Evolutionary conservation across 2,888 invertebrate genomes (phyloP), one percentile per base, ranked within the genome.

Genomic region (Escarpia spicata): DNA sequence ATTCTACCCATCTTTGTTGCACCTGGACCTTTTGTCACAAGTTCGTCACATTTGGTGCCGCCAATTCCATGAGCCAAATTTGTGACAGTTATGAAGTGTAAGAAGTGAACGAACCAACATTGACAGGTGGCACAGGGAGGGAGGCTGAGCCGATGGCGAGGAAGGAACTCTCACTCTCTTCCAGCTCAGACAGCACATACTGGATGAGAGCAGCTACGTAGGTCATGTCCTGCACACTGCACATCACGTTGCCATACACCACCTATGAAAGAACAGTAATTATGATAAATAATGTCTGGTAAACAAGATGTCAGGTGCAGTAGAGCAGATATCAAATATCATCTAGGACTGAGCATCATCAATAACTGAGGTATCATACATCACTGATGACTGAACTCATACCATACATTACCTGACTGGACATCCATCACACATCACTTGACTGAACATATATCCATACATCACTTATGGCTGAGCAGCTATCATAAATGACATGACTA

Each of bases 41-140:
- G 37, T 37, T 1, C 37, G 1, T 37, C 37, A 37, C 37, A 37
- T 37, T 37, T 37, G 37, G 37, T 37, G 37, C 37, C 37, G 37
- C 37, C 37, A 37, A 37, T 37, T 37, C 37, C 37, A 37, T 37
- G 37, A 37, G 37, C 37, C 37, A 37, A 37, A 37, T 37, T 37
- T 37, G 37, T 37, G 37, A 37, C 37, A 90, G 90, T 91, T 15
- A 43, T 31, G 37, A 45, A 6, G 31, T 52, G 52, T 89, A 90
- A 75, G 60, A 90, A 43, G 60, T 19, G 3, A 31, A 95, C 96
- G 95, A 94, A 96, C 96, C 96, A 91, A 96, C 94, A 94, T 95
- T 95, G 89, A 95, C 94, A 9, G 95, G 95, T 43, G 96, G 96
- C 31, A 95, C 94, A 2, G 96, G 95, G 43, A 96, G 94, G 10